Percentiles rank a stretch among this genome's conserved stretches.
Conservation (phyloP, 1,140 invertebrate species). For the Sarcophaga bullata region DNA sequence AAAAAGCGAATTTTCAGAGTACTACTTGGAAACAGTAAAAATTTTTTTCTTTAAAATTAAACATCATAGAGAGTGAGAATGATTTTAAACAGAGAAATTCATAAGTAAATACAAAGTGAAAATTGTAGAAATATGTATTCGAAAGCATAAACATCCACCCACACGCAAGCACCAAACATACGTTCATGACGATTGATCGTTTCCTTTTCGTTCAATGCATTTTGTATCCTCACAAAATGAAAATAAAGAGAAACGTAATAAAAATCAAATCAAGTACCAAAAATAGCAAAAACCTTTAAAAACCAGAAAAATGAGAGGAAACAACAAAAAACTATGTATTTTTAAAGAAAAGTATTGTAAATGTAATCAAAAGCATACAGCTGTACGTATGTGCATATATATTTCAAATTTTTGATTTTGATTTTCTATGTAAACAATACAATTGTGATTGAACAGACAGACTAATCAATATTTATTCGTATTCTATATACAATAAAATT, state of each 20-base stretch:
- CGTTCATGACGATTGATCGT: conserved; percentile 34
- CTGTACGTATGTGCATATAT: not conserved
- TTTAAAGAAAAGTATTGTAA: not conserved
- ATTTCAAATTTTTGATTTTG: not conserved
- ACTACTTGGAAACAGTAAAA: no score
- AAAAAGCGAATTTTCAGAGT: no score
- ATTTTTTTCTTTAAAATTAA: no score
- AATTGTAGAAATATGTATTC: not conserved
- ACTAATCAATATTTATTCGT: no score
- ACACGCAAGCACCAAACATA: not conserved
- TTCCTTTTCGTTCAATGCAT: conserved; percentile 26
- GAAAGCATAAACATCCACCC: conserved; percentile 33
- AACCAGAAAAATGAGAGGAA: not conserved
- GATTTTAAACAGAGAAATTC: conserved; percentile 20
- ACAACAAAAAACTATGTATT: not conserved
- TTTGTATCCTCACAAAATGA: not conserved
- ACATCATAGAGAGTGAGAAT: conserved; percentile 3
- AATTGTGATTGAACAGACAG: not conserved
- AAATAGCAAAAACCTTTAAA: not conserved
- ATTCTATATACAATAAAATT: no score
- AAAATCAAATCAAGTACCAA: conserved; percentile 12
- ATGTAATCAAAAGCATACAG: not conserved
- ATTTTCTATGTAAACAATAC: not conserved
- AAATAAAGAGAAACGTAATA: not conserved
- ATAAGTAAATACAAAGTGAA: conserved; percentile 17